Conservation (phyloP, 2,113 vertebrate species). For the Elanoides forficatus region DNA sequence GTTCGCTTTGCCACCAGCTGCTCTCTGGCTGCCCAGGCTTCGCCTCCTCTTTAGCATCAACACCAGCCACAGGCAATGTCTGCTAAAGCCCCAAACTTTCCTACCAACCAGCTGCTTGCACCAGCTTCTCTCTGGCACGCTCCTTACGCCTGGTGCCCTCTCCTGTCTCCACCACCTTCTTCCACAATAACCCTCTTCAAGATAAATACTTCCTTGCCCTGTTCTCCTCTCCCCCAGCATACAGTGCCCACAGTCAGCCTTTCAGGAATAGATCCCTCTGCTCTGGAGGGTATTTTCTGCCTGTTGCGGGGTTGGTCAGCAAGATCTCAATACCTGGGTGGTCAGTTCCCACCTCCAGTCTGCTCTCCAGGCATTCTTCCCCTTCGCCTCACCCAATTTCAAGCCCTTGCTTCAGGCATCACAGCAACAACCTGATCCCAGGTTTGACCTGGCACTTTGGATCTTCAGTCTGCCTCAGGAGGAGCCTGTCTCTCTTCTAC, state of each 20-base stretch:
- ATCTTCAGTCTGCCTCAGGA: not conserved
- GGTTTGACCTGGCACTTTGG: not conserved
- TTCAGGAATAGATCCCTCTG: not conserved
- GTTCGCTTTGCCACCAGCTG: not conserved
- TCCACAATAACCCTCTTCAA: not conserved
- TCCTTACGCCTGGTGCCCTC: not conserved
- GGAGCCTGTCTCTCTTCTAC: not conserved
- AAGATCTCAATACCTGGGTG: not conserved
- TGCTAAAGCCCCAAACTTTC: not conserved
- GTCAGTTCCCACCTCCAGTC: not conserved
- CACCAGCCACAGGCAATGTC: not conserved
- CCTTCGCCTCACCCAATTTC: not conserved
- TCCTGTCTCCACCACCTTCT: not conserved
- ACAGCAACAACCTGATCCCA: not conserved
- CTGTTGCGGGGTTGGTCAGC: not conserved
- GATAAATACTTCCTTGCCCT: not conserved
- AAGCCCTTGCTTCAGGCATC: not conserved
- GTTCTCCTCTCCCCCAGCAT: not conserved
- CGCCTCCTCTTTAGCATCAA: not conserved
- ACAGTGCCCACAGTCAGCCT: not conserved
- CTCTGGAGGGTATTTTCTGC: not conserved
- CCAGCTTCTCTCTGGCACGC: rapidly evolving
- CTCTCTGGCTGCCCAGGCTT: not conserved
- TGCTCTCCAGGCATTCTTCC: not conserved
- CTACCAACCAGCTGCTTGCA: not conserved